These are phyloP conservation scores for Phalloptychus januarius DNA, from an alignment of 2,797 vertebrate species.

Conservation along the genomic window DNA sequence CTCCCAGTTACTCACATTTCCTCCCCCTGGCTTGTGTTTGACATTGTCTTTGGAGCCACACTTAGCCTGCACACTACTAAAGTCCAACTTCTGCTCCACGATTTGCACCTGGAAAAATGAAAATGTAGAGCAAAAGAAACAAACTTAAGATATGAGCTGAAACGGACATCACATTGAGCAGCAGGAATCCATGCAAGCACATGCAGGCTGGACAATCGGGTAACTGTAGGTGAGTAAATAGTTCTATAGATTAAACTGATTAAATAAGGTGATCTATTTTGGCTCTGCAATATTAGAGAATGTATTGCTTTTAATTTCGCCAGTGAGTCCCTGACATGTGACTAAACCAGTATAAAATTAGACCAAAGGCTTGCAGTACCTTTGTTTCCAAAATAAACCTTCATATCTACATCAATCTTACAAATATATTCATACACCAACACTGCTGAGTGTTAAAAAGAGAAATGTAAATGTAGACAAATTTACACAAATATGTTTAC, in stretches of 20 bases:
- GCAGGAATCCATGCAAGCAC: background rate
- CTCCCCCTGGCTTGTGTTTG: constrained; percentile 86
- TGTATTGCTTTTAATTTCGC: background rate
- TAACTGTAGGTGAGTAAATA: background rate
- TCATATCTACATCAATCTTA: background rate
- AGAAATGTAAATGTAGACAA: background rate
- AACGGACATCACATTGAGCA: background rate
- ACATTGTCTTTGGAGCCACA: constrained; percentile 94
- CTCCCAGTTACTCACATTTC: constrained; percentile 85
- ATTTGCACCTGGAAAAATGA: constrained; percentile 86
- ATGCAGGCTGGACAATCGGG: background rate
- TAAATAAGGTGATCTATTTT: background rate
- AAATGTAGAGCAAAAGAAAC: constrained; percentile 34
- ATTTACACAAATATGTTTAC: background rate
- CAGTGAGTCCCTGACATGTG: background rate
- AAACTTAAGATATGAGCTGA: constrained; percentile 21
- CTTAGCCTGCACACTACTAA: constrained; percentile 89
- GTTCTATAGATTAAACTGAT: background rate
- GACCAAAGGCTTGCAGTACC: constrained; percentile 24
- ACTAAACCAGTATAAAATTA: constrained; percentile 10
- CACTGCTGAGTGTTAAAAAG: background rate
- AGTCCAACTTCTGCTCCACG: constrained; percentile 90
- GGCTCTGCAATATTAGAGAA: constrained; percentile 32
- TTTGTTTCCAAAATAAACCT: constrained; percentile 28
- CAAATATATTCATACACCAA: background rate